Base-by-base conservation (phyloP, 2,888 invertebrate species). In the Cyrtodaria siliqua region DNA sequence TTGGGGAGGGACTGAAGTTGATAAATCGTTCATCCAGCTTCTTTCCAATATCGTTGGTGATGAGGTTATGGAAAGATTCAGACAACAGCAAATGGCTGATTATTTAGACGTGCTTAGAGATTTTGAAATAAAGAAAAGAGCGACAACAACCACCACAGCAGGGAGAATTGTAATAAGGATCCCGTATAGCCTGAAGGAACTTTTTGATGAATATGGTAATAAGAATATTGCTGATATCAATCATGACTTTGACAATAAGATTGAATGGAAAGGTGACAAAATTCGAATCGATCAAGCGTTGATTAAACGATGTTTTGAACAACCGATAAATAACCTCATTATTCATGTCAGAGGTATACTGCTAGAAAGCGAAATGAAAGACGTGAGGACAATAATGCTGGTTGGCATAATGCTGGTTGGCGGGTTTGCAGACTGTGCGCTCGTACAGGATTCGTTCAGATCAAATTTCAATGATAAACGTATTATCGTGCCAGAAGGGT, bases 381-480 rank as follows among this genome's bases (percentile, higher is more conserved):
- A 57, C 4, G 52, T 67, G n/a, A 59, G 62, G 14, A 70, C 44
- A 8, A 66, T 76, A 12, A 24, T 76, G n/a, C 66, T 76, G 50
- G n/a, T n/a, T n/a, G n/a, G n/a, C n/a, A n/a, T n/a, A n/a, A n/a
- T n/a, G n/a, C n/a, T n/a, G n/a, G 76, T 76, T 40, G 76, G 76
- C 18, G 76, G 76, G 4, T 76, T 76, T 62, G 56, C 61, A 12
- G 76, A 76, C 52, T 60, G 76, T 53, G 56, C 64, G 40, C 23
- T 76, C 8, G 57, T 76, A 8, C 76, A 76, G 26, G 57, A 61
- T 14, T 44, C 59, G 14, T 27, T 76, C 0, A 56, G 52, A 20
- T 26, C 60, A 14, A 44, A 53, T 42, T 40, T 76, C 16, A 23
- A 18, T 2, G 62, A 66, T 44, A 76, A 70, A 38, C 23, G 42